These are phyloP conservation scores for Drosophila niveifrons DNA, from an alignment of 2,888 invertebrate species.

Conservation along the genomic window DNA sequence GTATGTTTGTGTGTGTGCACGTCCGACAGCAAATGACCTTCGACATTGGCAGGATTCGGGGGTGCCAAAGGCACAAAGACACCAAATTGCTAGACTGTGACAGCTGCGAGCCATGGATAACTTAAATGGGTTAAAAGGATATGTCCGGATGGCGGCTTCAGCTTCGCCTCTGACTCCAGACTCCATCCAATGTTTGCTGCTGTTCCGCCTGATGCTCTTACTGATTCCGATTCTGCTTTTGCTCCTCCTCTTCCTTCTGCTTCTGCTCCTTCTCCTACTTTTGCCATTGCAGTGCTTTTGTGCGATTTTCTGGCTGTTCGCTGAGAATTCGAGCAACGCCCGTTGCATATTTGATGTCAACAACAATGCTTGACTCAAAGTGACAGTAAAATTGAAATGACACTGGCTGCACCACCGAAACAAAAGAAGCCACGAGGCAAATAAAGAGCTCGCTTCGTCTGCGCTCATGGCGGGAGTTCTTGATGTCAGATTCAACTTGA, in stretches of 20 bases:
- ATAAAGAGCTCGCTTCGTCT: slow-evolving; percentile 2
- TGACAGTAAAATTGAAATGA: slow-evolving; percentile 60
- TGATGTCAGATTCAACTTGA: slow-evolving; percentile 6
- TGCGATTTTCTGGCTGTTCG: slow-evolving; percentile 60
- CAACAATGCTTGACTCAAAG: slow-evolving; percentile 57
- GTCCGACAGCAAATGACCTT: slow-evolving; percentile 71
- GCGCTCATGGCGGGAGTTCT: slow-evolving; percentile 15
- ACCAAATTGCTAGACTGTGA: slow-evolving; percentile 80
- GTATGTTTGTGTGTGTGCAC: slow-evolving; percentile 36
- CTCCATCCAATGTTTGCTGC: slow-evolving; percentile 26
- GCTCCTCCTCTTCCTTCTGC: slow-evolving; percentile 13
- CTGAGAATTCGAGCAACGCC: slow-evolving; percentile 43
- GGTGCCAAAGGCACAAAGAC: slow-evolving; percentile 66
- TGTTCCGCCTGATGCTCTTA: slow-evolving; percentile 35
- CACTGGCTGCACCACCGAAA: slow-evolving; percentile 31
- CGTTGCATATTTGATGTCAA: slow-evolving; percentile 63
- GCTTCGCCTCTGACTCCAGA: slow-evolving; percentile 12
- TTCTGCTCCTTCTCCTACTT: slow-evolving; percentile 19
- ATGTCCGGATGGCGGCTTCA: slow-evolving; percentile 44
- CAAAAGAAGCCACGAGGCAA: slow-evolving; percentile 15
- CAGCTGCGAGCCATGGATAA: slow-evolving; percentile 79
- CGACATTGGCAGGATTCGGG: slow-evolving; percentile 42
- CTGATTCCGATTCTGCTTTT: slow-evolving; percentile 22
- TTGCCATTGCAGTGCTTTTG: slow-evolving; percentile 56
- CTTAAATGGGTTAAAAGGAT: slow-evolving; percentile 79